Percentiles rank a stretch among this genome's conserved stretches.
Evolutionary conservation across 2,797 vertebrate species (phyloP).

Genomic region (Pagetopsis macropterus): DNA sequence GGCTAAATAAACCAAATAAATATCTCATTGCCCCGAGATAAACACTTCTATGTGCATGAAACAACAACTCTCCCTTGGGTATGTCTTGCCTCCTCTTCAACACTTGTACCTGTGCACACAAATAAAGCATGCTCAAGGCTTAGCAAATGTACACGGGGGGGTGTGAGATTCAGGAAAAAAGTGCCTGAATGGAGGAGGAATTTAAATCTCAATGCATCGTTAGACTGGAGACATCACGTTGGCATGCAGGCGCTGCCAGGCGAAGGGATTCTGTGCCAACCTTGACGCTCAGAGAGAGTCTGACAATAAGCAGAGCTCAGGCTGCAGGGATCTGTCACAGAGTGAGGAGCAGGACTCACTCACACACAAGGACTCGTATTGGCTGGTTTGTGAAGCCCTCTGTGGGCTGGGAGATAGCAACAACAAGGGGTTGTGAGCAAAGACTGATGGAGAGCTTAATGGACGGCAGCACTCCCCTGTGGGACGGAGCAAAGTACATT

Average conservation of each 20-base stretch:
- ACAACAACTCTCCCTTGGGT: constrained; percentile 26
- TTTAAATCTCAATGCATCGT: constrained; percentile 78
- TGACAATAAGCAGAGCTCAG: constrained; percentile 66
- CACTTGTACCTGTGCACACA: constrained; percentile 9
- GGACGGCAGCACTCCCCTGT: constrained; percentile 39
- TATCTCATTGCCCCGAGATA: constrained; percentile 14
- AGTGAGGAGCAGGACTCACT: constrained; percentile 49
- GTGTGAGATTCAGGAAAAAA: constrained; percentile 61
- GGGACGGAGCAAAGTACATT: constrained; percentile 29
- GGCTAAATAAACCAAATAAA: constrained; percentile 18
- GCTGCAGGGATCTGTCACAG: constrained; percentile 61
- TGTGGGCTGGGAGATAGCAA: constrained; percentile 22
- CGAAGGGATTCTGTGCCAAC: constrained; percentile 61
- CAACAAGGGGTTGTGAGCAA: constrained; percentile 33
- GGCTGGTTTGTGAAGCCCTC: constrained; percentile 29
- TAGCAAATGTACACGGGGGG: constrained; percentile 19
- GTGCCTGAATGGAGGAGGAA: constrained; percentile 67
- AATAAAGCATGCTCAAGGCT: constrained; percentile 9
- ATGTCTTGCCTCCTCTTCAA: constrained; percentile 5
- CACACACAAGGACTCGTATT: constrained; percentile 48
- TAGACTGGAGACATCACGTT: constrained; percentile 66
- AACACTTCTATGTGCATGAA: background rate
- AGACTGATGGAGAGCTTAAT: constrained; percentile 52
- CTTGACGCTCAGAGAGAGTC: constrained; percentile 50
- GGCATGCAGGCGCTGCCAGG: constrained; percentile 72